These are phyloP conservation scores for Gulo gulo DNA, from an alignment of 2,113 vertebrate genomes.

Conservation along the genomic window DNA sequence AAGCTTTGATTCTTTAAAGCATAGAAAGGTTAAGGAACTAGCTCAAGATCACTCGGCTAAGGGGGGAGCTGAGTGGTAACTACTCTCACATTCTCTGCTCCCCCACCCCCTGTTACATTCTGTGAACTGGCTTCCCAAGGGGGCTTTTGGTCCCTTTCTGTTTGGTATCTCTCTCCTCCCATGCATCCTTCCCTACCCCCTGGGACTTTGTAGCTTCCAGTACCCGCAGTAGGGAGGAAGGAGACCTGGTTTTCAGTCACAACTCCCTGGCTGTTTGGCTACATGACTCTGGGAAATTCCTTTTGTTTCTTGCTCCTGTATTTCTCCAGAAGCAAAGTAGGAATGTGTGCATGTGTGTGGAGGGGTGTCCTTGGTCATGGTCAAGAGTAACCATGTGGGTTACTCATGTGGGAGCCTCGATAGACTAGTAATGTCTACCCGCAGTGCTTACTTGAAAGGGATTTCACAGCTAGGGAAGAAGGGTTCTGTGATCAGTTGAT, in stretches of 20 bases:
- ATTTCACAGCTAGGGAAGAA: not conserved
- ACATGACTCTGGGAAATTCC: not conserved
- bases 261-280: not conserved
- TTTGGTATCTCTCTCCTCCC: not conserved
- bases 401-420: not conserved
- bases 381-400: not conserved
- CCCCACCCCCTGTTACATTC: not conserved
- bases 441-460: not conserved
- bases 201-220: not conserved
- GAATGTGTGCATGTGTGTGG: not conserved
- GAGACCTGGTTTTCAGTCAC: not conserved
- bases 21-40: not conserved
- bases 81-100: not conserved
- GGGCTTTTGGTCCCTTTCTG: not conserved
- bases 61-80: not conserved
- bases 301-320: not conserved
- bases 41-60: not conserved
- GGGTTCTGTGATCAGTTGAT: not conserved
- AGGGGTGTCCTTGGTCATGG: not conserved
- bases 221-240: not conserved
- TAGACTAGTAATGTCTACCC: not conserved
- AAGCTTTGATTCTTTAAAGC: not conserved
- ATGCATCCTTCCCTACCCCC: not conserved
- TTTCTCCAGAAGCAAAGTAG: not conserved
- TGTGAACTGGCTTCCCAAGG: not conserved